Evolutionary conservation across 1,140 invertebrate species (phyloP).

Genomic region (Polyergus mexicanus): DNA sequence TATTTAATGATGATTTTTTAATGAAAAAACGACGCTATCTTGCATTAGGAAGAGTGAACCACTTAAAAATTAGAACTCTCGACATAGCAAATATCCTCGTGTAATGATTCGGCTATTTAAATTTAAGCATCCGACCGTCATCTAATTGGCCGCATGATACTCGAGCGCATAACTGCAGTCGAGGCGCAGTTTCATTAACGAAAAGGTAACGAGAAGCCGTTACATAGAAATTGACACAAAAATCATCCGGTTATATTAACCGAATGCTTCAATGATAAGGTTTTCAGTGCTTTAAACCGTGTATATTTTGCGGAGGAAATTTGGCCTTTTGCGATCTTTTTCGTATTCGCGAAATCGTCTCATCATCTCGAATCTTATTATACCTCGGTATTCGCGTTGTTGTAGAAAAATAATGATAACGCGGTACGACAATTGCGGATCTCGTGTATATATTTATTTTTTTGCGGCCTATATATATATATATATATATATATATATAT

Average conservation of each 20-base stretch:
- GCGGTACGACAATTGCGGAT: not conserved
- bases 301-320: not conserved
- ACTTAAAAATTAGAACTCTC: constrained; percentile 67
- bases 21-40: constrained; percentile 40
- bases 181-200: constrained; percentile 36
- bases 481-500: constrained; percentile 38
- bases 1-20: constrained; percentile 65
- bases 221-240: not conserved
- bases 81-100: not conserved
- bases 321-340: constrained; percentile 12
- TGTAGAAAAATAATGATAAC: constrained; percentile 55
- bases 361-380: constrained; percentile 48
- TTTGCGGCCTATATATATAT: not conserved
- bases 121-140: constrained; percentile 12
- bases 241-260: not conserved
- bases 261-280: too few species aligned
- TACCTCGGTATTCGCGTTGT: constrained; percentile 38
- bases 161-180: not conserved
- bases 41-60: constrained; percentile 22
- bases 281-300: not conserved
- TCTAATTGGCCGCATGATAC: constrained; percentile 37
- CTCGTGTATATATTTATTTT: not conserved
- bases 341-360: constrained; percentile 11
- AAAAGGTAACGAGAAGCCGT: constrained; percentile 21
- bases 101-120: constrained; percentile 58